phyloP scores from a whole-genome alignment of 2,113 vertebrate species.

The Tor tambroides region DNA sequence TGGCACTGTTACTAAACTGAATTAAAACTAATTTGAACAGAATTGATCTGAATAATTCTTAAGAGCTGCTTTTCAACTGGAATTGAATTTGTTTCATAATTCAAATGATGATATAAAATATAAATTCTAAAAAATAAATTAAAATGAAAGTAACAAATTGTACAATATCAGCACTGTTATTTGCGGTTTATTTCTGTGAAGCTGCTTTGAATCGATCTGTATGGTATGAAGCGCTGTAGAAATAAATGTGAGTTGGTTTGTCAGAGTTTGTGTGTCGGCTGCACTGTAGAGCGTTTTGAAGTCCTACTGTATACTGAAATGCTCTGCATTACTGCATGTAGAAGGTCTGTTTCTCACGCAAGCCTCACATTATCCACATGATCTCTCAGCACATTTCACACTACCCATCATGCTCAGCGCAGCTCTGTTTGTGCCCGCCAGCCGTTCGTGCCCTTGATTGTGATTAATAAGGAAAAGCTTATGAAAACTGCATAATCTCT shows the following conservation, averaged over 20 bases:
- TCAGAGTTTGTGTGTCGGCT: background rate
- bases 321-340: background rate
- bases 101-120: background rate
- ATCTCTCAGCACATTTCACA: background rate
- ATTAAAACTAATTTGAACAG: too few species aligned
- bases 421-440: conserved; percentile 54
- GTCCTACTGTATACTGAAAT: background rate
- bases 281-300: too few species aligned
- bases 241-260: background rate
- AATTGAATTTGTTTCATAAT: background rate
- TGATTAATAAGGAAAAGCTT: conserved; percentile 70
- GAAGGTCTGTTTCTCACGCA: background rate
- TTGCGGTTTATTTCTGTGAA: background rate
- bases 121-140: too few species aligned
- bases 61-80: background rate
- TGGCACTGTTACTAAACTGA: background rate
- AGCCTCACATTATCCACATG: background rate
- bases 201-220: background rate
- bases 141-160: background rate
- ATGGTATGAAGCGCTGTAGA: too few species aligned
- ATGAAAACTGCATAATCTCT: conserved; percentile 67
- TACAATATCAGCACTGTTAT: background rate
- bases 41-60: background rate
- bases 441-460: conserved; percentile 58
- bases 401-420: conserved; percentile 52